Evolutionary conservation across 1,140 invertebrate species (phyloP).

Genomic region (Trichonephila inaurata): DNA sequence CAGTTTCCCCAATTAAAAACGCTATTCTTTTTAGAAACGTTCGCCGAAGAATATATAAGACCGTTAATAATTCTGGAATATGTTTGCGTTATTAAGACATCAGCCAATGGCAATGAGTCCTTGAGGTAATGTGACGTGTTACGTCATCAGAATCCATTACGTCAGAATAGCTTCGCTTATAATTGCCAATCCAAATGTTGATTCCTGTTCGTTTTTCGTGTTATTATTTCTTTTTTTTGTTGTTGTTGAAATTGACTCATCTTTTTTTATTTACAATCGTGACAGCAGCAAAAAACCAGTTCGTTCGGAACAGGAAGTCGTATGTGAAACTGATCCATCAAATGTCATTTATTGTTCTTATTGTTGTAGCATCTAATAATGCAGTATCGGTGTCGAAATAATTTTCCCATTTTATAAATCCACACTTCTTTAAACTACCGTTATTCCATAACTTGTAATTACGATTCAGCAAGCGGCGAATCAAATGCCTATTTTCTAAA

Average conservation of each 20-base stretch:
- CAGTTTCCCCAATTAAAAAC: background rate
- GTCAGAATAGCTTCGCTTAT: constrained; percentile 11
- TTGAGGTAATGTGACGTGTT: constrained; percentile 1
- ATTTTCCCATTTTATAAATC: too few relatives aligned
- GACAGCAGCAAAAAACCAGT: background rate
- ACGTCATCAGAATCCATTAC: constrained; percentile 8
- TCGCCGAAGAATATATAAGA: background rate
- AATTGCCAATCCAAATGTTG: background rate
- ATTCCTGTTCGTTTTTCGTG: constrained; percentile 7
- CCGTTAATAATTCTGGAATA: background rate
- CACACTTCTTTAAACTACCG: too few relatives aligned
- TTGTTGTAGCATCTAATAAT: background rate
- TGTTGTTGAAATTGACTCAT: background rate
- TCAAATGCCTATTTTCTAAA: too few relatives aligned
- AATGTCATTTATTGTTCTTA: background rate
- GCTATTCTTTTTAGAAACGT: background rate
- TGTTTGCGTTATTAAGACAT: background rate
- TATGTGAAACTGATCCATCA: background rate
- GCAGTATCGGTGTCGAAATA: too few relatives aligned
- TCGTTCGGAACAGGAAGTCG: background rate
- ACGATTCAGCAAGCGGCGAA: too few relatives aligned
- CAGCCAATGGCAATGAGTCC: background rate
- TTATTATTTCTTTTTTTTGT: background rate
- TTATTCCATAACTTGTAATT: too few relatives aligned
- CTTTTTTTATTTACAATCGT: constrained; percentile 7